Evolutionary conservation across 1,140 invertebrate genomes (phyloP), one percentile per base, ranked within the genome.

Genomic region (Euschistus heros): DNA sequence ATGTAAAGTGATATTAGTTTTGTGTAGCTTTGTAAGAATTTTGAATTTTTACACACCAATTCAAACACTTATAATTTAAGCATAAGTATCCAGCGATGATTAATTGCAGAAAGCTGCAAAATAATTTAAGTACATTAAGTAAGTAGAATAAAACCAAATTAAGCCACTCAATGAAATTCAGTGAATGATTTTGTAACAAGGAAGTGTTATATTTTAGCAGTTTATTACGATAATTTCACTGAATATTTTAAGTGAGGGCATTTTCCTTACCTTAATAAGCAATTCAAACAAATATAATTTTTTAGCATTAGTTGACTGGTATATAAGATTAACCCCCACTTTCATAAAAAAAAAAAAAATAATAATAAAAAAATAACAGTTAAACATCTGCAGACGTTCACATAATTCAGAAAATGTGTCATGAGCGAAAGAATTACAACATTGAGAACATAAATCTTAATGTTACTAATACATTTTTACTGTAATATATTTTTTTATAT

Each of bases 101-200:
- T 65, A 65, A 65, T 65, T 44, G 63, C 63, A 37, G 52, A 37
- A 65, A 65, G 63, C 63, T 65, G 63, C 63, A 65, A 65, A 54
- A 57, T 30, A 37, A 62, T 46, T 14, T 42, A 44, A 22, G 3
- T 33, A 62, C 37, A 44, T 24, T 60, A 60, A 60, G 26, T 60
- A 60, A 30, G n/a, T 26, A n/a, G 26, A 24, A 60, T 54, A 54
- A 26, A 54, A 26, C 57, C 4, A 30, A 24, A 10, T 20, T 18
- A 30, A 60, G 17, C 22, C 26, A 60, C 24, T 57, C 30, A 30
- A 27, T 26, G 50, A 54, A 54, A 54, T 54, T 54, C 24, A 54
- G 50, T 22, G 24, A 57, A 57, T 37, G 8, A 37, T 37, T 37
- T 37, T 37, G 33, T 37, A 37, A 37, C 33, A 4, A 37, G 33